Percentiles rank a stretch among this genome's conserved stretches.
Evolutionary conservation across 2,113 vertebrate genomes (phyloP).

Genomic region (Zingel zingel): DNA sequence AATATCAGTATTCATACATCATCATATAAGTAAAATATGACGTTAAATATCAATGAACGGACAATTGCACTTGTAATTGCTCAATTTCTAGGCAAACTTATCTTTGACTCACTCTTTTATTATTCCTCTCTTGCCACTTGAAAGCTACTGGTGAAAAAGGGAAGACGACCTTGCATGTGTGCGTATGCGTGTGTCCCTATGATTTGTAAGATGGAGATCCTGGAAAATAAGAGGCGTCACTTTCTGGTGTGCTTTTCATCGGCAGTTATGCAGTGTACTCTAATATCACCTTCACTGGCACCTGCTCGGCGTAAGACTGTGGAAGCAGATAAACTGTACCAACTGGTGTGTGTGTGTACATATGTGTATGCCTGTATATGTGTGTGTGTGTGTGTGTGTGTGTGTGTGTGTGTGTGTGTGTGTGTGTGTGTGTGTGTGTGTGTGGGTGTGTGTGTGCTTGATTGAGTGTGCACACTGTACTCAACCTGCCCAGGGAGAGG

Average conservation of each 20-base stretch:
- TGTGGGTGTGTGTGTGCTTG: conserved; percentile 27
- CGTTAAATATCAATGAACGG: background rate
- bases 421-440: background rate
- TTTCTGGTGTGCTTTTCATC: conserved; percentile 76
- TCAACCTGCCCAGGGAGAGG: conserved; percentile 76
- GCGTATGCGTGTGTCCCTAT: conserved; percentile 31
- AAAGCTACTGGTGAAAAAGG: conserved; percentile 21
- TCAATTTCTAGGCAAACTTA: conserved; percentile 17
- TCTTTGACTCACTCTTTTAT: conserved; percentile 15
- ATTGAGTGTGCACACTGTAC: conserved; percentile 72
- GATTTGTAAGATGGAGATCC: conserved; percentile 45
- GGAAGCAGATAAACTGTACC: conserved; percentile 48
- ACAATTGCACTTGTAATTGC: background rate
- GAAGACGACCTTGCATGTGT: conserved; percentile 50
- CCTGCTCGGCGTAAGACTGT: conserved; percentile 42
- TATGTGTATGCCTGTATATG: background rate
- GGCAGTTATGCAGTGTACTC: conserved; percentile 53
- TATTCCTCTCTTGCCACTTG: conserved; percentile 23
- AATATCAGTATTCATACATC: no score
- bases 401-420: background rate
- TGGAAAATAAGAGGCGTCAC: conserved; percentile 57
- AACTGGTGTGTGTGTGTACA: conserved; percentile 18
- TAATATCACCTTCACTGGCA: conserved; percentile 78
- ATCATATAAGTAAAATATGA: no score
- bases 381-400: conserved; percentile 16